Percentiles rank a stretch among this genome's conserved stretches.
Conservation (phyloP, 2,888 invertebrate species). For the Netelia inedita region DNA sequence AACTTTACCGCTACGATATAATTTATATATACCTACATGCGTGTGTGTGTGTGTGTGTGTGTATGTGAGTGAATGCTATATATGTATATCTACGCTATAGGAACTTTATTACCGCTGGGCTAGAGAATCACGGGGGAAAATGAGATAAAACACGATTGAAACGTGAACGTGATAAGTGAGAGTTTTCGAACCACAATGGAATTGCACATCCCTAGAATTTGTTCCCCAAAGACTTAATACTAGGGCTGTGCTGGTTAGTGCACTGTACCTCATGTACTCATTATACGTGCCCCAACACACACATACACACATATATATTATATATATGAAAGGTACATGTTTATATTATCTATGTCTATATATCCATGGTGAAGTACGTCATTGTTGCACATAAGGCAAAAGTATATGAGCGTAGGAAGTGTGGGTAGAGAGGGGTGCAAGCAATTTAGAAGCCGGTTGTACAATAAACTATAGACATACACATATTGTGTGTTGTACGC, state of each 20-base stretch:
- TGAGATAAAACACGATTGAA: conserved; percentile 44
- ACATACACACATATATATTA: not conserved
- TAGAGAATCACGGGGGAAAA: conserved; percentile 23
- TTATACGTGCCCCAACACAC: not conserved
- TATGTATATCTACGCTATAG: not conserved
- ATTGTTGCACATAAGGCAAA: conserved; percentile 32
- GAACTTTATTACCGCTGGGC: conserved; percentile 1
- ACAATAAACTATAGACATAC: conserved; percentile 17
- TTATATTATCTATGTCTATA: conserved; percentile 17
- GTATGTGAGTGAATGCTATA: too few relatives aligned
- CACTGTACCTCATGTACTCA: not conserved
- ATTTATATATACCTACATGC: too few relatives aligned
- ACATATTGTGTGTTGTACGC: conserved; percentile 4
- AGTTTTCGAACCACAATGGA: conserved; percentile 43
- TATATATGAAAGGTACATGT: conserved; percentile 6
- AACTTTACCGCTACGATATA: too few relatives aligned
- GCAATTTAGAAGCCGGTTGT: conserved; percentile 38
- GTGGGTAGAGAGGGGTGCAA: conserved; percentile 41
- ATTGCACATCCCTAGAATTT: conserved; percentile 22
- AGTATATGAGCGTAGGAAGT: conserved; percentile 20
- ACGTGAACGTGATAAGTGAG: conserved; percentile 49
- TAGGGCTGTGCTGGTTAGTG: not conserved
- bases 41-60: too few relatives aligned
- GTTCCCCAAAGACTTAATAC: conserved; percentile 42
- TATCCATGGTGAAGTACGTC: conserved; percentile 18